Conservation (phyloP, 2,113 vertebrate genomes). For the Phylloscopus trochiloides region DNA sequence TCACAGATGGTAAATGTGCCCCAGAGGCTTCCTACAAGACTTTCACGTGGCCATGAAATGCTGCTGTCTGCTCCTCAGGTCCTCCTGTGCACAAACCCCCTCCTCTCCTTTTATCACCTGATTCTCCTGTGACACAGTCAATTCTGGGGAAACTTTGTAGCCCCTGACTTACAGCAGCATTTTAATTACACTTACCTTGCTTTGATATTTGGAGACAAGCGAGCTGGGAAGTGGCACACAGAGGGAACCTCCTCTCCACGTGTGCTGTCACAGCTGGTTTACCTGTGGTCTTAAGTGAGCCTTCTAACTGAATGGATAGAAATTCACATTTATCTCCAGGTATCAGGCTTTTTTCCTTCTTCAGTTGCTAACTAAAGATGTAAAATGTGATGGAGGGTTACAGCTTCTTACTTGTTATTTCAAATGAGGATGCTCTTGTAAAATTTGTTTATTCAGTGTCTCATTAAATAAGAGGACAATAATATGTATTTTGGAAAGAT, state of each 20-base stretch:
- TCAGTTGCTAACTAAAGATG: not conserved
- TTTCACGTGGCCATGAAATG: not conserved
- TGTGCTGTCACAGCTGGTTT: not conserved
- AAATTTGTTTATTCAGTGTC: not conserved
- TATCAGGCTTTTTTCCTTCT: not conserved
- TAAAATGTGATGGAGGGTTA: not conserved
- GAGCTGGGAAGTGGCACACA: not conserved
- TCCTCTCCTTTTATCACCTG: not conserved
- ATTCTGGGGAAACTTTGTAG: not conserved
- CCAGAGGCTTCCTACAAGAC: not conserved
- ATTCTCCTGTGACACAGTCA: rapidly evolving
- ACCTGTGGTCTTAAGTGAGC: not conserved
- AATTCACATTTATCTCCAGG: not conserved
- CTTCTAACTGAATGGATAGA: not conserved
- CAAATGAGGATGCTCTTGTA: not conserved
- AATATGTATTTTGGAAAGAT: not conserved
- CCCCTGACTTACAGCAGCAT: not conserved
- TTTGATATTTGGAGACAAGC: not conserved
- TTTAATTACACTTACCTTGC: not conserved
- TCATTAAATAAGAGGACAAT: not conserved
- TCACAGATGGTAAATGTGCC: not conserved
- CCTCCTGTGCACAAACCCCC: not conserved
- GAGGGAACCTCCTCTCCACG: not conserved
- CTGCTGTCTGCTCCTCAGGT: not conserved
- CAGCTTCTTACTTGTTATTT: not conserved